Conservation (phyloP, 2,113 vertebrate genomes). For the Amphilophus citrinellus region DNA sequence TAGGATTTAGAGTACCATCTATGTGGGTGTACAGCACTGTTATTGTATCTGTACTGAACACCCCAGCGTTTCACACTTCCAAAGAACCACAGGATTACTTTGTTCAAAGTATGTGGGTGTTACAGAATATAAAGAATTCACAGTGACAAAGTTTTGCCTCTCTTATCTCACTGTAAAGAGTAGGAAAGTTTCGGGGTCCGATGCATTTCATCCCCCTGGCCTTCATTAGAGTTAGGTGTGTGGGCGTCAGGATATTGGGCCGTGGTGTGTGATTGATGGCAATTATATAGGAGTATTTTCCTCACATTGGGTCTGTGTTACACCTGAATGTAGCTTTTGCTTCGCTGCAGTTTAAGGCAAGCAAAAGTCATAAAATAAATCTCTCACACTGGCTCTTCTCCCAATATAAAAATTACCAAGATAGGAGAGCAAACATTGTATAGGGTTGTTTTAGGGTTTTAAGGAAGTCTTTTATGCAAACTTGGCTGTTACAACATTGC, state of each 20-base stretch:
- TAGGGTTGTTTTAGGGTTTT: constrained; percentile 43
- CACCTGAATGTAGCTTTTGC: constrained; percentile 1
- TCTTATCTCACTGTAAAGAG: constrained; percentile 22
- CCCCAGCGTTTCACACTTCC: constrained; percentile 38
- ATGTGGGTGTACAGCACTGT: constrained; percentile 41
- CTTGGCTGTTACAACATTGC: constrained; percentile 69
- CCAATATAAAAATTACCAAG: constrained; percentile 27
- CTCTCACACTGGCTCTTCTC: background rate
- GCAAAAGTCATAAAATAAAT: constrained; percentile 44
- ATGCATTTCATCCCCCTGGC: constrained; percentile 32
- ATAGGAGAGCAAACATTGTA: constrained; percentile 22
- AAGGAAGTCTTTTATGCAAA: constrained; percentile 73
- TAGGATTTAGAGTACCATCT: constrained; percentile 42
- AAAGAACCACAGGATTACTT: constrained; percentile 46
- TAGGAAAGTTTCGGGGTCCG: constrained; percentile 25
- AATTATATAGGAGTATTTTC: background rate
- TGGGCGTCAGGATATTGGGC: constrained; percentile 8
- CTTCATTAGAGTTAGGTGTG: constrained; percentile 30
- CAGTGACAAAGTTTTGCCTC: constrained; percentile 41
- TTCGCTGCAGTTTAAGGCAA: constrained; percentile 7
- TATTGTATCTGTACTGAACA: constrained; percentile 44
- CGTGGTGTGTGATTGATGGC: constrained; percentile 39
- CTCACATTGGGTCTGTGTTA: constrained; percentile 1
- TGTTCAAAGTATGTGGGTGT: constrained; percentile 47
- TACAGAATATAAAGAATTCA: constrained; percentile 37